Base-by-base conservation (phyloP, 2,113 vertebrate species). In the Theristicus caerulescens region DNA sequence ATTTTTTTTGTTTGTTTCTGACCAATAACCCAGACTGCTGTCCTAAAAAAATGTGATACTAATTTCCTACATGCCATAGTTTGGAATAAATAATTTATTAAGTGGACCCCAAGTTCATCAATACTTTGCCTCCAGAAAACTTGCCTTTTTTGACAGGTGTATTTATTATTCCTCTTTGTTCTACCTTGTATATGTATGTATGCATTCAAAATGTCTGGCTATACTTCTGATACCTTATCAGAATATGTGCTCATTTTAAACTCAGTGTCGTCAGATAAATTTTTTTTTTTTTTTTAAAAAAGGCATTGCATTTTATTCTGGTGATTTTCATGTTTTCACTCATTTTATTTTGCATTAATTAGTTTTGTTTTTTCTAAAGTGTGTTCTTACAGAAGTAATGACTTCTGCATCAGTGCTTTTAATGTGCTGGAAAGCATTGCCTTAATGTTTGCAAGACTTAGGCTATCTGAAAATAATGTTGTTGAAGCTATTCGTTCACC, bases 111-210 rank as follows among this genome's bases (percentile, higher is more conserved):
- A 46, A 9, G n/a, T 83, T 67, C n/a, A 59, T 88, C 36, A 34
- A 8, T 77, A 62, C 29, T 55, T 78, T 49, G 52, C 59, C 3
- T 77, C 5, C 16, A 40, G 71, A 36, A 82, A 80, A 38, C 26
- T 57, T 81, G 12, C 4, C 17, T 61, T 90, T 55, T 54, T 81
- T 77, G 72, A n/a, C 51, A 78, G n/a, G n/a, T 42, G 0, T 14
- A 21, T 72, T 67, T 82, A 22, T 67, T 83, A n/a, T 38, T 88
- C 57, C 11, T 76, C 13, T 21, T 40, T 51, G 9, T 76, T 91
- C 31, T 81, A 57, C n/a, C 14, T 83, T 18, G 7, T 70, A 4
- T 40, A 11, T 0, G 0, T 40, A 24, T 5, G 2, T 14, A 6
- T 44, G 16, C 16, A 16, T 49, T 11, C 10, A 57, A 40, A 88